Evolutionary conservation across 2,888 invertebrate genomes (phyloP).

Genomic region (Diarsia rubi): DNA sequence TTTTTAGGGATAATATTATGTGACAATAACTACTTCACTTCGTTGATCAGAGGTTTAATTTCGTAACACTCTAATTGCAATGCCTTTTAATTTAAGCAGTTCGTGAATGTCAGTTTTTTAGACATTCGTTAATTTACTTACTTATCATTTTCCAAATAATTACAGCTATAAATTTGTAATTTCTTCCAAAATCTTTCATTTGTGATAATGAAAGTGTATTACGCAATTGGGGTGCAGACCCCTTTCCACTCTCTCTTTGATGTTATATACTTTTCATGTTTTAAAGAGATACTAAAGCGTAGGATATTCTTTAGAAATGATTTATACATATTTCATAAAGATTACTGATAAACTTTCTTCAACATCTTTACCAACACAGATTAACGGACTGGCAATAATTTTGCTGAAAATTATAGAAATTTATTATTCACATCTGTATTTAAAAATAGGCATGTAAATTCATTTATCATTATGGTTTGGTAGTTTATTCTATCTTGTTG

Average conservation of each 20-base stretch:
- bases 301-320: neutral
- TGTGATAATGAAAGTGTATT: neutral
- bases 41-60: neutral
- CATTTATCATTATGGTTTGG: neutral
- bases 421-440: neutral
- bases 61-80: neutral
- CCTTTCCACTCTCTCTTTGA: neutral
- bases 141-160: neutral
- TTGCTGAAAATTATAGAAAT: neutral
- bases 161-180: neutral
- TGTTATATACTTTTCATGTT: neutral
- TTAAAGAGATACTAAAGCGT: neutral
- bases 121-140: neutral
- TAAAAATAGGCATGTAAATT: neutral
- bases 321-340: slow-evolving; percentile 1
- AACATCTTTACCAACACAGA: slow-evolving; percentile 2
- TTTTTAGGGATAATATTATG: no score
- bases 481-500: neutral
- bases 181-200: neutral
- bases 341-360: slow-evolving; percentile 4
- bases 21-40: neutral
- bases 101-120: neutral
- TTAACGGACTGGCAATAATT: neutral
- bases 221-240: neutral
- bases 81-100: neutral